Evolutionary conservation across 2,888 invertebrate species (phyloP).

Genomic region (Oscheius sp.): DNA sequence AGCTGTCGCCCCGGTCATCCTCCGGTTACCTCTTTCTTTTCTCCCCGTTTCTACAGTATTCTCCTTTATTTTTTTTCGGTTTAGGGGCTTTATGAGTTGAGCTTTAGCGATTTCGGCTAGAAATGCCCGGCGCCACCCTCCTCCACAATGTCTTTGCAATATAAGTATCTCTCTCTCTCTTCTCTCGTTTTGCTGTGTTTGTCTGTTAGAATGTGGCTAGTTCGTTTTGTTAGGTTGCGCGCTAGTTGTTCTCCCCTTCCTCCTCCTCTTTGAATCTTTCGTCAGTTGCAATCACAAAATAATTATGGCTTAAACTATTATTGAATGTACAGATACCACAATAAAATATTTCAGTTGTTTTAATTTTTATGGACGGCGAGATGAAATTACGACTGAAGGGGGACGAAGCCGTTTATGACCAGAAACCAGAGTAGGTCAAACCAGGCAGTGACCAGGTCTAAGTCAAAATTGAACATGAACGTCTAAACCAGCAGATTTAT

Average conservation of each 20-base stretch:
- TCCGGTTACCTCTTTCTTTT: conserved; percentile 24
- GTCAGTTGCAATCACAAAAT: conserved; percentile 24
- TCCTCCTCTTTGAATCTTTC: conserved; percentile 3
- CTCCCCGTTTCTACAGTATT: conserved; percentile 14
- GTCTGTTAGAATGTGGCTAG: conserved; percentile 17
- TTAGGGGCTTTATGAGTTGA: conserved; percentile 35
- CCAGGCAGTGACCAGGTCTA: too few relatives aligned
- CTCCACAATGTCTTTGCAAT: conserved; percentile 34
- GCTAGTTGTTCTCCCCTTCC: conserved; percentile 9
- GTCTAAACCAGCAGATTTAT: too few relatives aligned
- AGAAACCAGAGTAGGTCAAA: too few relatives aligned
- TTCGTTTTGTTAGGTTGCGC: conserved; percentile 1
- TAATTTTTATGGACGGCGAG: conserved; percentile 44
- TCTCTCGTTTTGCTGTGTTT: neutral
- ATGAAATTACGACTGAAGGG: too few relatives aligned
- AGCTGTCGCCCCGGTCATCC: conserved; percentile 19
- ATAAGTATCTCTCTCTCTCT: conserved; percentile 19
- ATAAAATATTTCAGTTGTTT: neutral
- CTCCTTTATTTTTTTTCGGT: conserved; percentile 21
- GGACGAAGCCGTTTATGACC: too few relatives aligned
- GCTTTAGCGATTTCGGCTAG: conserved; percentile 35
- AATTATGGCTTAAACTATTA: conserved; percentile 28
- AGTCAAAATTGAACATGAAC: too few relatives aligned
- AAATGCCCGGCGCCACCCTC: conserved; percentile 8
- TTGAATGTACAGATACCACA: conserved; percentile 33